These are phyloP conservation scores for Actinia tenebrosa DNA, from an alignment of 64 coral and sea anemone species.

Conservation along the genomic window DNA sequence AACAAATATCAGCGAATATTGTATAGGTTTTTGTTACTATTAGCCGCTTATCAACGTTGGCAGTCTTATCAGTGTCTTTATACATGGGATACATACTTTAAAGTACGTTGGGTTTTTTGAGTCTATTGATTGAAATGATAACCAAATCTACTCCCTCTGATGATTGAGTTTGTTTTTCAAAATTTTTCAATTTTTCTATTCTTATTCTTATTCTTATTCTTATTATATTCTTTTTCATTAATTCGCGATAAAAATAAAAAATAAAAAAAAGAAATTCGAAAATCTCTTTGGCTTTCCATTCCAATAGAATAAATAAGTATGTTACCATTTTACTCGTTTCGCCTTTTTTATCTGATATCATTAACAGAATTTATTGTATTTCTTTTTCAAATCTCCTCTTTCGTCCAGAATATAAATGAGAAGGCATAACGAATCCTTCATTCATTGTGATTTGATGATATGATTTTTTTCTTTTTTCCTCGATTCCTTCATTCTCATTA, in stretches of 20 bases:
- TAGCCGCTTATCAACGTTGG: not conserved
- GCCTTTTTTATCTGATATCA: no score
- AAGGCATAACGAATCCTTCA: not conserved
- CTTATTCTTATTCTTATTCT: not conserved
- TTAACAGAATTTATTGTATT: no score
- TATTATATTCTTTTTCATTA: not conserved
- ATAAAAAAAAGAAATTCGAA: no score
- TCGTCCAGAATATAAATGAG: no score
- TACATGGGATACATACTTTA: slow-evolving; percentile 2
- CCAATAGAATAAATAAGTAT: no score
- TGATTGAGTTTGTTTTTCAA: not conserved
- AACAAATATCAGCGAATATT: not conserved
- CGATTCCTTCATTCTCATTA: no score
- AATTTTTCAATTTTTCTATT: not conserved
- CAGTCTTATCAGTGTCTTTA: not conserved
- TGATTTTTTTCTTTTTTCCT: not conserved
- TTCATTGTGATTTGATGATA: no score
- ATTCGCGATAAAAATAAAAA: not conserved
- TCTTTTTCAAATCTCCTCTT: no score
- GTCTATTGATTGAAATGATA: slow-evolving; percentile 1
- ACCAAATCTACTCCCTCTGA: not conserved
- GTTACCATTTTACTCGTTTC: no score
- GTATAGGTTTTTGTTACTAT: not conserved
- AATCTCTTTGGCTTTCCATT: no score
- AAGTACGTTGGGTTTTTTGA: not conserved